Percentiles rank a stretch among this genome's conserved stretches.
Evolutionary conservation across 2,888 invertebrate genomes (phyloP).

Genomic region (Uropetala carovei): DNA sequence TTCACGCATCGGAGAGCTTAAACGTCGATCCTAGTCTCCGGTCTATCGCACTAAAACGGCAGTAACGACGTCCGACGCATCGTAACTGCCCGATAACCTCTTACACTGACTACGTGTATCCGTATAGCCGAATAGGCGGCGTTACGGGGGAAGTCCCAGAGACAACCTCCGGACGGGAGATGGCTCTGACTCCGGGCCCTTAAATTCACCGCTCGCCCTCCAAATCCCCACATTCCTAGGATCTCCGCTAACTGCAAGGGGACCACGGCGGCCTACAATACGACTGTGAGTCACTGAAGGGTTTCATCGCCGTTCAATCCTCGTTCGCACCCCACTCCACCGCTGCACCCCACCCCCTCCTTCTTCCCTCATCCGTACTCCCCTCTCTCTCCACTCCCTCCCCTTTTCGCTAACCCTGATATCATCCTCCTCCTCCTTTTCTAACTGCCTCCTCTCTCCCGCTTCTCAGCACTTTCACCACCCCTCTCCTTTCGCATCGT

Average conservation of each 20-base stretch:
- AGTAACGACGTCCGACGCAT: too few species aligned
- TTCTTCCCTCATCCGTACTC: neutral
- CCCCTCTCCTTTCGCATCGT: neutral
- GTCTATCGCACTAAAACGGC: too few species aligned
- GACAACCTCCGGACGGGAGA: conserved; percentile 20
- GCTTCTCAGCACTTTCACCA: conserved; percentile 17
- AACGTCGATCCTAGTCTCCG: too few species aligned
- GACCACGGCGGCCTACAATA: conserved; percentile 22
- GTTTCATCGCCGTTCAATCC: conserved; percentile 43
- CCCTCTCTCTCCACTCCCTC: neutral
- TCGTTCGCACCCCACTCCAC: neutral
- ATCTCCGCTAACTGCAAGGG: neutral
- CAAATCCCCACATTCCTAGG: neutral
- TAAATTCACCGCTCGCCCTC: conserved; percentile 28
- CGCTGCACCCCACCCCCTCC: neutral
- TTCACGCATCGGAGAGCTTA: too few species aligned
- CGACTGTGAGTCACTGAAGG: conserved; percentile 49
- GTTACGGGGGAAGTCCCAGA: neutral
- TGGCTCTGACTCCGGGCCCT: conserved; percentile 13
- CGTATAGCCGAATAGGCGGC: conserved; percentile 10
- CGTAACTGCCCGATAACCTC: too few species aligned
- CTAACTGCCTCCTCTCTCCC: neutral
- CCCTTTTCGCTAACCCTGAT: neutral
- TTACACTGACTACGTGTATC: neutral
- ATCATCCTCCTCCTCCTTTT: neutral